Evolutionary conservation across 1,140 invertebrate genomes (phyloP), one percentile per base, ranked within the genome.

Genomic region (Parasteatoda tepidariorum): DNA sequence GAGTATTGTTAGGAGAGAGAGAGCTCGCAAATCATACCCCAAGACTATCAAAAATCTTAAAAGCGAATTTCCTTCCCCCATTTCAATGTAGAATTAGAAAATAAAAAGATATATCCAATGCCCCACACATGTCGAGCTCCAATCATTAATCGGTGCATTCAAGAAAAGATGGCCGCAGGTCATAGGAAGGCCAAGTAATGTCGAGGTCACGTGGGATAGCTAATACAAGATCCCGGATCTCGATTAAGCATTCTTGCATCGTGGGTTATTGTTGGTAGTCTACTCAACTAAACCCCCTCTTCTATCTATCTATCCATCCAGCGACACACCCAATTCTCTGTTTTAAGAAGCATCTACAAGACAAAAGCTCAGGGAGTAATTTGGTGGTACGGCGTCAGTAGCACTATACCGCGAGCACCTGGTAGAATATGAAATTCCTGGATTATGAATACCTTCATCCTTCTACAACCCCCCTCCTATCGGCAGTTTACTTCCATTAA

Each of bases 151-250:
- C 73, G 73, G 59, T 76, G 73, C 59, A 76, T 76, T 76, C 59
- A 76, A 64, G 73, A 76, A 76, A 76, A 76, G 73, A 62, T 26
- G 59, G 33, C 68, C 68, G 68, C 68, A 11, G 24, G 68, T 41
- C 66, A 55, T 55, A 54, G 38, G 68, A 48, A 71, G 68, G 68
- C 64, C 75, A 62, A 78, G 75, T 78, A 78, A 78, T 78, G 75
- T 78, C 75, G 75, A 78, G 75, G 75, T 78, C 75, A 78, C 75
- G 62, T 78, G 75, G 67, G 38, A 61, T 55, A 26, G 75, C 61
- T 78, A 78, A 78, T 78, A 78, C 75, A 78, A 64, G 75, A 78
- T 67, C 75, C 75, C 75, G 75, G 75, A 78, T 78, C 75, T 78
- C 75, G 38, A 78, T 78, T 78, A 78, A 78, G 75, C 75, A 78